A percentile compares a stretch with the other conserved stretches of the same genome.
Conservation (phyloP, 2,888 invertebrate species). For the Hypomecis punctinalis region DNA sequence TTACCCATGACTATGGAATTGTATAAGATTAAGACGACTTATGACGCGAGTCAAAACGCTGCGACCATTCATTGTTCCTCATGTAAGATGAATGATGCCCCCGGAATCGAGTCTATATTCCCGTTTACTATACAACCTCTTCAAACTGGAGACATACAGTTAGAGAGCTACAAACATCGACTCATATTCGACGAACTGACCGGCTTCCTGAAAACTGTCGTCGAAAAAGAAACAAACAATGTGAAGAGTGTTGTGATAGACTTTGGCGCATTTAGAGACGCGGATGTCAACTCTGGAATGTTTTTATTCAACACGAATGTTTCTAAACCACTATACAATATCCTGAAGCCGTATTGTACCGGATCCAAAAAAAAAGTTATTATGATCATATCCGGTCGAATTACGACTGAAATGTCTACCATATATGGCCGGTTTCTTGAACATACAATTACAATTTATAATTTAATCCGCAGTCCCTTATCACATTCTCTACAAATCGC, state of each 20-base stretch:
- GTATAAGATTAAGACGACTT: constrained; percentile 82
- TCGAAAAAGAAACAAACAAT: constrained; percentile 80
- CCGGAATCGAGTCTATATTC: constrained; percentile 47
- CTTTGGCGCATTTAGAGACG: constrained; percentile 94
- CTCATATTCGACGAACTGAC: constrained; percentile 92
- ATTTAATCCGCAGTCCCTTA: constrained; percentile 87
- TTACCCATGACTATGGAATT: constrained; percentile 91
- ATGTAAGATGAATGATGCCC: constrained; percentile 61
- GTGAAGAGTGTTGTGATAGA: constrained; percentile 80
- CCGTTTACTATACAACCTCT: constrained; percentile 86
- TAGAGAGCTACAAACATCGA: constrained; percentile 92
- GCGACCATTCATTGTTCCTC: constrained; percentile 65
- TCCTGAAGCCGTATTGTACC: constrained; percentile 88
- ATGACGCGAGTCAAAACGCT: constrained; percentile 64
- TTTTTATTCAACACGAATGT: constrained; percentile 97
- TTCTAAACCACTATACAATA: constrained; percentile 91
- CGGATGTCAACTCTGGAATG: constrained; percentile 95
- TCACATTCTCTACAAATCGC: constrained; percentile 91
- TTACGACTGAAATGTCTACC: constrained; percentile 93
- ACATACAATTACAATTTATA: constrained; percentile 92
- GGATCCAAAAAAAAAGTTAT: constrained; percentile 84
- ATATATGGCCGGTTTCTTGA: constrained; percentile 91
- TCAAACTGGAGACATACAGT: constrained; percentile 91
- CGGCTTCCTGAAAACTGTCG: constrained; percentile 92
- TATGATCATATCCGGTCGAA: constrained; percentile 92